Percentiles rank a stretch among this genome's conserved stretches.
phyloP scores from a whole-genome alignment of 2,797 vertebrate genomes.

The Selene dorsalis region DNA sequence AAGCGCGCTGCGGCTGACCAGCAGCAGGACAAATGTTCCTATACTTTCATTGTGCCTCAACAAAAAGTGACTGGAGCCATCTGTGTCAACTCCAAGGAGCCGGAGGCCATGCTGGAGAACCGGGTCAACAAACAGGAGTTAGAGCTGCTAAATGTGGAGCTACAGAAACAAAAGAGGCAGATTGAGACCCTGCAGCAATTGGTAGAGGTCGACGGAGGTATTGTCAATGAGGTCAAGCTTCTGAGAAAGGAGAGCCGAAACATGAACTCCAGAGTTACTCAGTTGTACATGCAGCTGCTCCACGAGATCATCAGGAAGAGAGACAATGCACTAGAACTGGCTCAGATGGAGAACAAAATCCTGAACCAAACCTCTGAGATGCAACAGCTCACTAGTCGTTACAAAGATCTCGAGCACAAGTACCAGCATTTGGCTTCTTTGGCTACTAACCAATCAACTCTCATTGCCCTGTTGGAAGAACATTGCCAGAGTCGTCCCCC shows the following conservation, averaged over 20 bases:
- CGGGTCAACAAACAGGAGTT: slow-evolving; percentile 96
- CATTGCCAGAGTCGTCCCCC: slow-evolving; percentile 89
- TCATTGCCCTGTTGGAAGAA: slow-evolving; percentile 93
- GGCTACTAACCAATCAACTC: slow-evolving; percentile 93
- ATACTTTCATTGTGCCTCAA: slow-evolving; percentile 98
- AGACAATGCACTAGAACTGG: slow-evolving; percentile 95
- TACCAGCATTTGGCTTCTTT: slow-evolving; percentile 94
- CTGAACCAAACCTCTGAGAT: slow-evolving; percentile 98
- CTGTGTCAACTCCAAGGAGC: slow-evolving; percentile 97
- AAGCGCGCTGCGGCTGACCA: slow-evolving; percentile 81
- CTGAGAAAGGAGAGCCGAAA: slow-evolving; percentile 98
- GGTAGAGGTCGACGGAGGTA: slow-evolving; percentile 98
- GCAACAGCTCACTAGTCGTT: slow-evolving; percentile 94
- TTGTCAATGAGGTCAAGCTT: slow-evolving; percentile 97
- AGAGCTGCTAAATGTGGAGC: slow-evolving; percentile 93
- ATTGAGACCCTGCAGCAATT: slow-evolving; percentile 96
- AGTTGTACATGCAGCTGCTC: slow-evolving; percentile 98
- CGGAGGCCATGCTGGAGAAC: slow-evolving; percentile 91
- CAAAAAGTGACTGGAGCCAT: slow-evolving; percentile 98
- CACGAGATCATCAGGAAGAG: slow-evolving; percentile 98
- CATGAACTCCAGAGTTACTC: slow-evolving; percentile 98
- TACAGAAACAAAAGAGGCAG: slow-evolving; percentile 97
- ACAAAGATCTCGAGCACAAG: slow-evolving; percentile 97
- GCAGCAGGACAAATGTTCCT: slow-evolving; percentile 93
- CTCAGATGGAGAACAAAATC: slow-evolving; percentile 96